Evolutionary conservation across 2,113 vertebrate species (phyloP).

Genomic region (Aspidoscelis tigris): DNA sequence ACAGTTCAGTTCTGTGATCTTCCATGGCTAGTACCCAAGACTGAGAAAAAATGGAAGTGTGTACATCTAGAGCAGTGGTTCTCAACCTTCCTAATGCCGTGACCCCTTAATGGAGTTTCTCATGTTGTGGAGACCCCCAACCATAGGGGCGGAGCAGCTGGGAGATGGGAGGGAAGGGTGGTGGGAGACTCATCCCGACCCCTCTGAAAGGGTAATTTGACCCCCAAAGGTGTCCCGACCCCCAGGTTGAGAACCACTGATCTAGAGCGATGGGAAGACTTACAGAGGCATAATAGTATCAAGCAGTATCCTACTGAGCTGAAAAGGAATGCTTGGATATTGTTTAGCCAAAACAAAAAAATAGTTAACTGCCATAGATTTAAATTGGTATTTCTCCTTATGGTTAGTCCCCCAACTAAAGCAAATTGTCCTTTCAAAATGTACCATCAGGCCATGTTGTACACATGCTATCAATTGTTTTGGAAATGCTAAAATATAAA

Average conservation of each 20-base stretch:
- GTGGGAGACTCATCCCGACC: no score
- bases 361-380: not conserved
- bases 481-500: conserved; percentile 8
- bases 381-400: not conserved
- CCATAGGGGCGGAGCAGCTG: no score
- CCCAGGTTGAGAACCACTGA: no score
- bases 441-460: not conserved
- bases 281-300: not conserved
- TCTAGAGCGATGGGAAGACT: not conserved
- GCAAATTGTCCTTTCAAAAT: not conserved
- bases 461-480: not conserved
- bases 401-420: not conserved
- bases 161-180: no score
- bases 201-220: no score
- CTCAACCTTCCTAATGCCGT: no score
- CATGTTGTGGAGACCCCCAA: no score
- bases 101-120: no score
- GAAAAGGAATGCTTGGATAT: not conserved
- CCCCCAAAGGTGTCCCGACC: no score
- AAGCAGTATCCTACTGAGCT: not conserved
- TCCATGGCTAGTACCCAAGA: not conserved
- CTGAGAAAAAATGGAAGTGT: not conserved
- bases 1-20: no score
- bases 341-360: not conserved
- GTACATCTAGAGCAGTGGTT: not conserved